A percentile compares a stretch with the other conserved stretches of the same genome.
Conservation (phyloP, 2,888 invertebrate genomes). For the Heteropelma amictum region DNA sequence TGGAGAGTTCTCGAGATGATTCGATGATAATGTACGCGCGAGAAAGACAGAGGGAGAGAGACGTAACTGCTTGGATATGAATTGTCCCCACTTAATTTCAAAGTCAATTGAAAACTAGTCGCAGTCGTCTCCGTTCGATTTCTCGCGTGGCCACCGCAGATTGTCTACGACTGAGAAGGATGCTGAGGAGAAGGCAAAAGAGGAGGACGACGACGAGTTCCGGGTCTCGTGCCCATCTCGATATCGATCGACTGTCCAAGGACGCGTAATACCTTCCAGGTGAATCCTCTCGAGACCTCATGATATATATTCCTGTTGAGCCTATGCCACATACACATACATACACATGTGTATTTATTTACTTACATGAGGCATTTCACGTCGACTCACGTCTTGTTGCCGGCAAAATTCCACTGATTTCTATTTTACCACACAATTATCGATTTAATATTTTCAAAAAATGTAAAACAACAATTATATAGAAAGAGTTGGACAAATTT, state of each 20-base stretch:
- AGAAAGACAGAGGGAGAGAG: constrained; percentile 6
- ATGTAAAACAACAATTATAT: too few relatives aligned
- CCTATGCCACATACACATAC: too few relatives aligned
- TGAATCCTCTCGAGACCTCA: constrained; percentile 29
- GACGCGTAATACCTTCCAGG: constrained; percentile 36
- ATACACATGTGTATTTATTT: too few relatives aligned
- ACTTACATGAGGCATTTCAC: too few relatives aligned
- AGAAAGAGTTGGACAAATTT: too few relatives aligned
- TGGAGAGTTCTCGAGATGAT: constrained; percentile 61
- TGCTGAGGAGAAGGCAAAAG: background rate
- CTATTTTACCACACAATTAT: too few relatives aligned
- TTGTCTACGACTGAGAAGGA: background rate
- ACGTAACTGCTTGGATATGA: too few relatives aligned
- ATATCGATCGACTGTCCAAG: constrained; percentile 52
- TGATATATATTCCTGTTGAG: background rate
- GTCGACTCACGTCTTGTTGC: too few relatives aligned
- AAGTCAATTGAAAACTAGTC: constrained; percentile 52
- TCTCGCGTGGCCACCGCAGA: constrained; percentile 44
- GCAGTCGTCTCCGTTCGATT: constrained; percentile 51
- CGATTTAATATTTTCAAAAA: too few relatives aligned
- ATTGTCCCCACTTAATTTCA: constrained; percentile 47
- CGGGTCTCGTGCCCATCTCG: constrained; percentile 51
- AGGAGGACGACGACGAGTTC: constrained; percentile 40
- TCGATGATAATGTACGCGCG: constrained; percentile 61
- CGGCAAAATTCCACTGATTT: too few relatives aligned